These are phyloP conservation scores for Dasyprocta punctata DNA, from an alignment of 2,113 vertebrate species.

Conservation along the genomic window DNA sequence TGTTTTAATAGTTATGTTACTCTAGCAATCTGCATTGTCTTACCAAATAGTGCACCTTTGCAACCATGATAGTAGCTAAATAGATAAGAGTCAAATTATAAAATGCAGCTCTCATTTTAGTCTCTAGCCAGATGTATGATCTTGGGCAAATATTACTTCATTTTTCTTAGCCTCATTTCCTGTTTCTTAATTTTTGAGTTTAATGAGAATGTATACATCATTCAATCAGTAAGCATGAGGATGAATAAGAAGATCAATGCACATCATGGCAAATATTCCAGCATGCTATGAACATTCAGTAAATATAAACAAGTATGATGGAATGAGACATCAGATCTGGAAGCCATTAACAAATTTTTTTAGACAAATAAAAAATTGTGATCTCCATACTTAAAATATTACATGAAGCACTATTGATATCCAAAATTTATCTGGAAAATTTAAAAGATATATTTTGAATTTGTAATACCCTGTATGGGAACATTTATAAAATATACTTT, in stretches of 20 bases:
- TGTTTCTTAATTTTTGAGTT: not conserved
- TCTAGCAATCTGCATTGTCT: not conserved
- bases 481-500: not conserved
- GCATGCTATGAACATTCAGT: not conserved
- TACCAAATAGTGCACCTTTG: not conserved
- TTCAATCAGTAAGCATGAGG: not conserved
- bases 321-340: not conserved
- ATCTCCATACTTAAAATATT: not conserved
- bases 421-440: not conserved
- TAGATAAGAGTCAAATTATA: not conserved
- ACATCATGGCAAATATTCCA: not conserved
- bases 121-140: not conserved
- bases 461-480: not conserved
- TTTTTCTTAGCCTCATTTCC: not conserved
- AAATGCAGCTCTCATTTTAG: not conserved
- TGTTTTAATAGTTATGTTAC: not conserved
- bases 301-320: not conserved
- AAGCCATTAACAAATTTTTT: not conserved
- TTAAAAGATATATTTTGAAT: slow-evolving; percentile 1
- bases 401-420: not conserved
- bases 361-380: not conserved
- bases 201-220: not conserved
- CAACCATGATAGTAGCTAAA: not conserved
- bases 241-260: not conserved
- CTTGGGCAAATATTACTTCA: not conserved